Conservation (phyloP, 2,113 vertebrate genomes). For the Grallaria varia region DNA sequence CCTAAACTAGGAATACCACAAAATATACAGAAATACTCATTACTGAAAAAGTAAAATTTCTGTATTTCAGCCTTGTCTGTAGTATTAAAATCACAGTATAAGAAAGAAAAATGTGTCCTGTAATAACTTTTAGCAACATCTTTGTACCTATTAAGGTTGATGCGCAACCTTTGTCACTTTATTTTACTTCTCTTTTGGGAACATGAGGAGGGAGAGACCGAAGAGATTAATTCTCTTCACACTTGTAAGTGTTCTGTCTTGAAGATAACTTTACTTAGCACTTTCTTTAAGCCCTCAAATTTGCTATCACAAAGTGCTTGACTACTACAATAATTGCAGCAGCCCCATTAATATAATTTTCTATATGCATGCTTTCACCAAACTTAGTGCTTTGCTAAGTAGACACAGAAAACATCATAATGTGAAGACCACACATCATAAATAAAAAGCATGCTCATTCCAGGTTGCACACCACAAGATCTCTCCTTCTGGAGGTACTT, state of each 20-base stretch:
- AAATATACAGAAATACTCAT: not conserved
- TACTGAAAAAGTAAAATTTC: not conserved
- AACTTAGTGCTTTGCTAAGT: not conserved
- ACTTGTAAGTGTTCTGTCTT: not conserved
- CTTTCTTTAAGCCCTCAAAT: not conserved
- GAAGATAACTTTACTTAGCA: not conserved
- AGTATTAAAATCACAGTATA: not conserved
- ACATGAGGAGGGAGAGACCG: not conserved
- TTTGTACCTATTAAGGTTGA: not conserved
- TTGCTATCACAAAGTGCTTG: not conserved
- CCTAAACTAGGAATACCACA: not conserved
- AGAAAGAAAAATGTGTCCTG: not conserved
- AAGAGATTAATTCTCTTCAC: not conserved
- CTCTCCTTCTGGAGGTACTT: conserved; percentile 79
- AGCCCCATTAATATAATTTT: not conserved
- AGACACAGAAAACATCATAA: not conserved
- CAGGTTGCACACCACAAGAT: conserved; percentile 78
- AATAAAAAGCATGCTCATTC: not conserved
- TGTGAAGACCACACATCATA: not conserved
- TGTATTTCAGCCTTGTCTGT: not conserved
- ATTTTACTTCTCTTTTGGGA: not conserved
- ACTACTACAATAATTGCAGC: not conserved
- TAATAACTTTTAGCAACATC: not conserved
- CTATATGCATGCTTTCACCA: not conserved
- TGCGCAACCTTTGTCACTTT: not conserved